Evolutionary conservation across 2,888 invertebrate species (phyloP).

Genomic region (Lasioglossum leucozonium): DNA sequence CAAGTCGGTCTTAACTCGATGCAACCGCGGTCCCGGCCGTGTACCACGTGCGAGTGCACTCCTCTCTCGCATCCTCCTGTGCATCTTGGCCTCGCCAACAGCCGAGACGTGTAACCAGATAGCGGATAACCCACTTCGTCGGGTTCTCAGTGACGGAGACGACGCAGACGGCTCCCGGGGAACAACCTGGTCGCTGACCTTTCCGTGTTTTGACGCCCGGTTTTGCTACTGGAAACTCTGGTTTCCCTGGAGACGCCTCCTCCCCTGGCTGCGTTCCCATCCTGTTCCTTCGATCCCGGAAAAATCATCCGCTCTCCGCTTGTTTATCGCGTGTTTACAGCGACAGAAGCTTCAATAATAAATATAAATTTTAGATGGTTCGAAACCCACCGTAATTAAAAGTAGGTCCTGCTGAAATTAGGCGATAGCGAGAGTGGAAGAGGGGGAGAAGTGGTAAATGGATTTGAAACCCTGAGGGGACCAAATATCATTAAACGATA

Average conservation of each 20-base stretch:
- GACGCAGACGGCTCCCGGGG: neutral
- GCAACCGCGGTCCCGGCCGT: constrained; percentile 64
- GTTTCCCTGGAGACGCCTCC: neutral
- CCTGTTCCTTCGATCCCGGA: neutral
- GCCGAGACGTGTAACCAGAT: constrained; percentile 70
- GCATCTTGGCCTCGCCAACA: constrained; percentile 28
- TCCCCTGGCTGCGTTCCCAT: neutral
- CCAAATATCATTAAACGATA: no score
- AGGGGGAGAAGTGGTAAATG: no score
- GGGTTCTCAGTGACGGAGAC: constrained; percentile 19
- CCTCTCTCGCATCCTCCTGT: constrained; percentile 23
- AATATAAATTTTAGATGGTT: no score
- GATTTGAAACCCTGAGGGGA: no score
- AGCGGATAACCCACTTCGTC: constrained; percentile 76
- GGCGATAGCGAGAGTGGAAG: no score
- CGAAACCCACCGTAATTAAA: no score
- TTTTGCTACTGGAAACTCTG: constrained; percentile 9
- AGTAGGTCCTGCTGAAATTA: no score
- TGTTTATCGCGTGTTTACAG: neutral
- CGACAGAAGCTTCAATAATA: no score
- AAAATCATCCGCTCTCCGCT: neutral
- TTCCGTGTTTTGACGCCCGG: constrained; percentile 30
- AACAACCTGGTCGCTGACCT: constrained; percentile 6
- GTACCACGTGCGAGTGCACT: constrained; percentile 55
- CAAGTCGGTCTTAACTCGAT: constrained; percentile 72